Evolutionary conservation across 2,888 invertebrate species (phyloP).

Genomic region (Tromatobia lineatoria): DNA sequence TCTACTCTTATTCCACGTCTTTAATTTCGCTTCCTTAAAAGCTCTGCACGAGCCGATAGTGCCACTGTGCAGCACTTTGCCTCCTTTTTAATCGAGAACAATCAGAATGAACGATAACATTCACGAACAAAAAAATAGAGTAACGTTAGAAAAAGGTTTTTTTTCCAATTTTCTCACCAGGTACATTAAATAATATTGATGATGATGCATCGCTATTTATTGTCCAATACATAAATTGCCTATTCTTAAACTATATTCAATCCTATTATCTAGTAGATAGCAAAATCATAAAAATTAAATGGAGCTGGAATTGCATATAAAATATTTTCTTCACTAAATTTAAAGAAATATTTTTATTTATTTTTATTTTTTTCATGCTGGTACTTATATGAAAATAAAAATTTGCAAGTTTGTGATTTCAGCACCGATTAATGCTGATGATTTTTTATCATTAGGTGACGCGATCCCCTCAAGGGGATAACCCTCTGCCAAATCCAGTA

Average conservation of each 20-base stretch:
- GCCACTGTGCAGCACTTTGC: conserved; percentile 19
- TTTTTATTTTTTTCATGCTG: no score
- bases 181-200: background rate
- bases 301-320: no score
- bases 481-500: no score
- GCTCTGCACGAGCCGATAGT: conserved; percentile 58
- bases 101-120: background rate
- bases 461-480: background rate
- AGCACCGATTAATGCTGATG: no score
- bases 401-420: no score
- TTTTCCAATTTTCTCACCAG: no score
- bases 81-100: conserved; percentile 3
- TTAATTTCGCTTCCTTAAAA: conserved; percentile 65
- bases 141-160: background rate
- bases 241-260: background rate
- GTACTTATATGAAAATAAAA: no score
- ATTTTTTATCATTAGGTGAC: background rate
- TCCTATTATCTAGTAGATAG: no score
- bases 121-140: background rate
- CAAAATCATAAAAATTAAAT: no score
- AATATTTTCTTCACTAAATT: no score
- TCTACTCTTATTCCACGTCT: conserved; percentile 54
- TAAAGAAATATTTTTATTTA: no score
- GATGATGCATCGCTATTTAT: no score
- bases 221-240: background rate